Evolutionary conservation across 2,888 invertebrate species (phyloP).

Genomic region (Druceiella hillmani): DNA sequence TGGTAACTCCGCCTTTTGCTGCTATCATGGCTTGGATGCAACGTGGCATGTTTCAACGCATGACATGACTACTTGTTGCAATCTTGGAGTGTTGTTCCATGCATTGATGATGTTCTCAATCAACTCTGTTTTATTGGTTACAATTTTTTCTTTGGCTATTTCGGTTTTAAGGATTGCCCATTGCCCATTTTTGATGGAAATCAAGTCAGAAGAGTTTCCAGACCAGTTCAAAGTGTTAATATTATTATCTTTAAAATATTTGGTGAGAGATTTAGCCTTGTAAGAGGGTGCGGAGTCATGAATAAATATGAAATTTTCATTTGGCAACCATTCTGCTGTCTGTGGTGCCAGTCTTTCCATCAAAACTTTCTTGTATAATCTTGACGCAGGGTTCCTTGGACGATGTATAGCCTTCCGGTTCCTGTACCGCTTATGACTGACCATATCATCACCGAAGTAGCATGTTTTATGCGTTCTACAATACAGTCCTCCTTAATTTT

Average conservation of each 20-base stretch:
- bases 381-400: constrained; percentile 20
- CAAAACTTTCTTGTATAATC: constrained; percentile 19
- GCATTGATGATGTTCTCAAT: no score
- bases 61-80: no score
- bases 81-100: no score
- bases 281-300: constrained; percentile 6
- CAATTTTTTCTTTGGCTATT: no score
- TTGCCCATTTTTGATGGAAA: no score
- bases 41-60: no score
- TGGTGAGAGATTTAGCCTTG: constrained; percentile 6
- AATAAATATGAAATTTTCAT: constrained; percentile 5
- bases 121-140: no score
- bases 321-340: constrained; percentile 6
- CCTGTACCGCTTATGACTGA: constrained; percentile 19
- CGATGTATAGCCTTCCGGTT: constrained; percentile 19
- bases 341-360: constrained; percentile 15
- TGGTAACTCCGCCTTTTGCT: no score
- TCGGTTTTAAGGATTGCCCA: no score
- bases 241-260: constrained; percentile 7
- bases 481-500: constrained; percentile 9
- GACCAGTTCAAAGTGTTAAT: no score
- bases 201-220: no score
- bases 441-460: constrained; percentile 18
- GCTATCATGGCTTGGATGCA: no score
- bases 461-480: constrained; percentile 15